These are phyloP conservation scores for Opisthograptis luteolata DNA, from an alignment of 2,888 invertebrate genomes.

Conservation along the genomic window DNA sequence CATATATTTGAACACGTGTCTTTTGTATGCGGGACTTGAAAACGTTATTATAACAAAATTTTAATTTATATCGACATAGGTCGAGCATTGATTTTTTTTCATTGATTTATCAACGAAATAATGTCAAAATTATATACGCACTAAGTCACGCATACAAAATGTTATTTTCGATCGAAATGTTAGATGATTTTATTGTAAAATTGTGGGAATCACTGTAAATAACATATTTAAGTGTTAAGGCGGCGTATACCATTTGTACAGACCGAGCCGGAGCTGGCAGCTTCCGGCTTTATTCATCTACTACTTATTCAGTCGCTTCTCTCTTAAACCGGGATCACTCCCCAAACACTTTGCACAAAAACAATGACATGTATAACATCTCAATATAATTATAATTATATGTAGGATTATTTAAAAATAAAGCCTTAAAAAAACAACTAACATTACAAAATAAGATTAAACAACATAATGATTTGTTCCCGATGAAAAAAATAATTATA, in stretches of 20 bases:
- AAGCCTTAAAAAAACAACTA: conserved; percentile 83
- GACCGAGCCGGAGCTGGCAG: conserved; percentile 64
- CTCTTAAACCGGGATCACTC: conserved; percentile 73
- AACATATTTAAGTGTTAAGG: conserved; percentile 79
- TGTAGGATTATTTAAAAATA: conserved; percentile 77
- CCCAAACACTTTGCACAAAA: conserved; percentile 81
- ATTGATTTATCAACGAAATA: no score
- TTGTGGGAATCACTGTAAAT: conserved; percentile 67
- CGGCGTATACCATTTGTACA: conserved; percentile 83
- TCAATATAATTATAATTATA: conserved; percentile 78
- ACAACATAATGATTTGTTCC: conserved; percentile 84
- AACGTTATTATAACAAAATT: background rate
- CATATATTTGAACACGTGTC: background rate
- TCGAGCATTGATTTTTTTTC: background rate
- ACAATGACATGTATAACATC: conserved; percentile 82
- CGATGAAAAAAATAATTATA: conserved; percentile 76
- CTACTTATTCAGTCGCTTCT: conserved; percentile 81
- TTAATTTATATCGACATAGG: background rate
- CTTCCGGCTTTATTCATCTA: conserved; percentile 66
- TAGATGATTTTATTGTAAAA: conserved; percentile 44
- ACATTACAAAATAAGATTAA: conserved; percentile 84
- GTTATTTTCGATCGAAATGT: conserved; percentile 27
- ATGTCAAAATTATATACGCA: background rate
- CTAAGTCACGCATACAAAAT: background rate
- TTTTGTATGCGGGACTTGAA: background rate